Evolutionary conservation across 2,888 invertebrate species (phyloP).

Genomic region (Macaria notata): DNA sequence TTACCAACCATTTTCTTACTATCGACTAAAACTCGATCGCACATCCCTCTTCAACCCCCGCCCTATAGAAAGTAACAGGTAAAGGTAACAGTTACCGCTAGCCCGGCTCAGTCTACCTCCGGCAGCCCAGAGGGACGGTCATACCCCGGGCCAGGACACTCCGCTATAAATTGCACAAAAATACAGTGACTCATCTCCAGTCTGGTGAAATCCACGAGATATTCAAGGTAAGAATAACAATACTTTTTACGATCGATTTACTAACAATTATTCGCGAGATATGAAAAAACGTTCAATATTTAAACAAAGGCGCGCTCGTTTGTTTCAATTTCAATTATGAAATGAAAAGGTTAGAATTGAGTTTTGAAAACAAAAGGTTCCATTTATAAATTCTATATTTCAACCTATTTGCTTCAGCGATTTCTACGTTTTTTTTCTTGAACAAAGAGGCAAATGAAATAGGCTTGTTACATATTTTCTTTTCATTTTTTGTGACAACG

Average conservation of each 20-base stretch:
- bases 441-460: too few species aligned
- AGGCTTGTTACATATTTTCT: neutral
- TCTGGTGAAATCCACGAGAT: constrained; percentile 2
- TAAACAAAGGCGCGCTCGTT: constrained; percentile 20
- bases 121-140: constrained; percentile 42
- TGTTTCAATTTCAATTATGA: constrained; percentile 12
- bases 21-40: too few species aligned
- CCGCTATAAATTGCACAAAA: constrained; percentile 10
- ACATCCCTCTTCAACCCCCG: constrained; percentile 12
- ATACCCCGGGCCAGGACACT: constrained; percentile 22
- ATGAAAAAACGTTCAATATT: neutral
- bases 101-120: constrained; percentile 46
- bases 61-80: constrained; percentile 65
- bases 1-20: too few species aligned
- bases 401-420: neutral
- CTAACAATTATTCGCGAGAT: neutral
- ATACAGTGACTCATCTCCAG: constrained; percentile 20
- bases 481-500: constrained; percentile 1
- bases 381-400: neutral
- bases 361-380: neutral
- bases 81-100: constrained; percentile 44
- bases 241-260: neutral
- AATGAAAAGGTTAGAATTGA: constrained; percentile 1
- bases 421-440: too few species aligned
- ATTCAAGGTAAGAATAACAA: constrained; percentile 10